These are phyloP conservation scores for Corythoichthys intestinalis DNA, from an alignment of 2,113 vertebrate genomes.

Conservation along the genomic window DNA sequence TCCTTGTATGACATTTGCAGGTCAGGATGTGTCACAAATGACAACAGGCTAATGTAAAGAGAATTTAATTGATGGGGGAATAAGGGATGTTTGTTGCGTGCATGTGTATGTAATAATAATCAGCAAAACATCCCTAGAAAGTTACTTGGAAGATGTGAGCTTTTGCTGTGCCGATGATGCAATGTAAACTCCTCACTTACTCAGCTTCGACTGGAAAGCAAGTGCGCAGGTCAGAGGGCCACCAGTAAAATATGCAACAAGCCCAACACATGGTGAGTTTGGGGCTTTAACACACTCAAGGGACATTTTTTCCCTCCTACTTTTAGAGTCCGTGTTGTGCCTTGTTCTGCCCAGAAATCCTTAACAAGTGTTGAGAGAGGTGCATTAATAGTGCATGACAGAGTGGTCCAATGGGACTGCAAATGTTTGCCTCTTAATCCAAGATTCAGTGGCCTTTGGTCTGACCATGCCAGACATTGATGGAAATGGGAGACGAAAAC, in stretches of 20 bases:
- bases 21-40: neutral
- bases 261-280: constrained; percentile 40
- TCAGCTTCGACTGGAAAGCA: constrained; percentile 46
- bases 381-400: constrained; percentile 65
- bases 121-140: constrained; percentile 1
- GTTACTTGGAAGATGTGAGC: constrained; percentile 6
- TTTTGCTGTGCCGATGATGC: constrained; percentile 25
- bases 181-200: constrained; percentile 38
- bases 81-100: constrained; percentile 1
- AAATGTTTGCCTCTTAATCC: constrained; percentile 70
- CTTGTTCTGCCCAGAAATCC: constrained; percentile 47
- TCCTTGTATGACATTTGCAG: neutral
- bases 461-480: constrained; percentile 55
- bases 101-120: constrained; percentile 1
- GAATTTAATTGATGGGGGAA: constrained; percentile 1
- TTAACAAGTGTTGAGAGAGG: constrained; percentile 57
- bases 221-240: constrained; percentile 47
- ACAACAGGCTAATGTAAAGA: neutral
- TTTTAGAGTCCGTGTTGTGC: constrained; percentile 50
- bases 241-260: constrained; percentile 62
- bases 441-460: constrained; percentile 50
- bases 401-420: constrained; percentile 53
- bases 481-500: constrained; percentile 58
- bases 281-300: constrained; percentile 49
- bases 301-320: constrained; percentile 31